These are phyloP conservation scores for Matsumurasca onukii DNA, from an alignment of 1,140 invertebrate species.

Conservation along the genomic window DNA sequence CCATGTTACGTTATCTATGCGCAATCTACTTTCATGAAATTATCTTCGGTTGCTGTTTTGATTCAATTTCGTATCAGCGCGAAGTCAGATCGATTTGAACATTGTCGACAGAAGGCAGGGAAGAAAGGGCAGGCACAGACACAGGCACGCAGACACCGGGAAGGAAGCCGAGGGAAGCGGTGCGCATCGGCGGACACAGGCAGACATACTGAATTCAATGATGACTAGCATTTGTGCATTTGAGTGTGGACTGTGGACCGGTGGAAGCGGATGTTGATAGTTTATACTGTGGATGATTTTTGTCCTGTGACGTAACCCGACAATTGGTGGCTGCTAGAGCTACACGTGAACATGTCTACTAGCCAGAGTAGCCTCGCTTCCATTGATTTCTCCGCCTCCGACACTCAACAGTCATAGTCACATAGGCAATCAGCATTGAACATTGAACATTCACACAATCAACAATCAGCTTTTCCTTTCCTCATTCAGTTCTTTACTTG, in stretches of 20 bases:
- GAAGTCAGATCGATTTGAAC: too few species aligned
- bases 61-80: too few species aligned
- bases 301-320: conserved; percentile 9
- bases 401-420: background rate
- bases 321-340: background rate
- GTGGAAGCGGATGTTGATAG: conserved; percentile 24
- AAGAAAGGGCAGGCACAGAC: too few species aligned
- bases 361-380: too few species aligned
- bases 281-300: conserved; percentile 22
- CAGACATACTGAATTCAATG: conserved; percentile 12
- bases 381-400: conserved; percentile 4
- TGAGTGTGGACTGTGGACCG: too few species aligned
- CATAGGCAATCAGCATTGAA: background rate
- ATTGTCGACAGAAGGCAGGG: too few species aligned
- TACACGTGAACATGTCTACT: too few species aligned
- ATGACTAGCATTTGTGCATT: conserved; percentile 20
- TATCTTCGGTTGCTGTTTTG: too few species aligned
- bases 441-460: background rate
- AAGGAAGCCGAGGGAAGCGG: background rate
- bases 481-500: background rate
- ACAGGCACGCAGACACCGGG: too few species aligned
- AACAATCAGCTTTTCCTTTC: background rate
- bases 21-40: too few species aligned
- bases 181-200: background rate
- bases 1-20: too few species aligned